phyloP scores from a whole-genome alignment of 2,113 vertebrate species.

The Syngnathus scovelli region DNA sequence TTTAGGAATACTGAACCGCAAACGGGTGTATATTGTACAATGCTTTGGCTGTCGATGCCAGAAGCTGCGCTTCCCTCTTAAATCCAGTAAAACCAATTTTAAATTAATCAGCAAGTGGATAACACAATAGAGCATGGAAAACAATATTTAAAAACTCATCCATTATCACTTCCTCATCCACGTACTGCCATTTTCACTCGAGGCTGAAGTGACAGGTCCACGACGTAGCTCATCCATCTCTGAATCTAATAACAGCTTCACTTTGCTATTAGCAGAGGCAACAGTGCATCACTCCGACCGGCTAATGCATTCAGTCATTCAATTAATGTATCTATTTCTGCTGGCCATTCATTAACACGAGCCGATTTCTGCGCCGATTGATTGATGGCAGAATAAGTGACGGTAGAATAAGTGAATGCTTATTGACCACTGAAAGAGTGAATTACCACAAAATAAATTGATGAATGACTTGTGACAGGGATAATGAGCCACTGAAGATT shows the following conservation, averaged over 20 bases:
- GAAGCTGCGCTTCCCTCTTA: slow-evolving; percentile 23
- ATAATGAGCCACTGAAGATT: slow-evolving; percentile 48
- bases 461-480: slow-evolving; percentile 49
- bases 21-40: not conserved
- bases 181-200: not conserved
- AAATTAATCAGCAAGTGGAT: slow-evolving; percentile 37
- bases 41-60: slow-evolving; percentile 34
- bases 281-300: slow-evolving; percentile 46
- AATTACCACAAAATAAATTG: slow-evolving; percentile 57
- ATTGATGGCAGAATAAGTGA: slow-evolving; percentile 55
- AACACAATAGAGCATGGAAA: slow-evolving; percentile 30
- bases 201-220: slow-evolving; percentile 30
- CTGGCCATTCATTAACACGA: slow-evolving; percentile 49
- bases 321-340: slow-evolving; percentile 60
- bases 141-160: slow-evolving; percentile 17
- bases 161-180: not conserved
- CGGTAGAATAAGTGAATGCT: slow-evolving; percentile 50
- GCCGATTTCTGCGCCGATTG: slow-evolving; percentile 52
- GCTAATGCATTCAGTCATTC: slow-evolving; percentile 56
- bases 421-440: slow-evolving; percentile 57
- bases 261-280: slow-evolving; percentile 36
- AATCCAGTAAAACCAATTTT: slow-evolving; percentile 33
- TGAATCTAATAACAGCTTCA: slow-evolving; percentile 49
- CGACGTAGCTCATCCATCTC: slow-evolving; percentile 48
- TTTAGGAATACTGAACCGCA: too few species aligned